These are phyloP conservation scores for Pseudococcus jackbeardsleyi DNA, from an alignment of 2,888 invertebrate species.

Conservation along the genomic window DNA sequence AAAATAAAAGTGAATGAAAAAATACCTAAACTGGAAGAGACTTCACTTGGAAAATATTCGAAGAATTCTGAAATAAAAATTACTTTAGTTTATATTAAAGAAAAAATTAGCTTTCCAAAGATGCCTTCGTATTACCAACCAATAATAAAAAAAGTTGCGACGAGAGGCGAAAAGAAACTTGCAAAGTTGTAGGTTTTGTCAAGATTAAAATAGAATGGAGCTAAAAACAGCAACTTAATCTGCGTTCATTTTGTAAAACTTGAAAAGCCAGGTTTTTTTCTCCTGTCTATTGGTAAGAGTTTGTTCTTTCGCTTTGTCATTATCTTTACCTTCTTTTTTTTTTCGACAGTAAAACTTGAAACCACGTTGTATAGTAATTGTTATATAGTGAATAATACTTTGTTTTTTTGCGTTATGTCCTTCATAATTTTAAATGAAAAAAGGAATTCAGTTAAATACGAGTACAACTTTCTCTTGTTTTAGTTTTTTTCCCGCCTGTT, in stretches of 20 bases:
- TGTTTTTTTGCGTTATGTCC: neutral
- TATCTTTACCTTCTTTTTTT: conserved; percentile 13
- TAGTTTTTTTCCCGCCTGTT: neutral
- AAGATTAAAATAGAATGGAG: conserved; percentile 6
- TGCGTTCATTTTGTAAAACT: conserved; percentile 14
- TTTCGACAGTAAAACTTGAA: neutral
- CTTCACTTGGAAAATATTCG: neutral
- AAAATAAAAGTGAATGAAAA: neutral
- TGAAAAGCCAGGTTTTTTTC: neutral
- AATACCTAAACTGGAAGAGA: neutral
- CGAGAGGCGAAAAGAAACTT: neutral
- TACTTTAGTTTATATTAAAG: neutral
- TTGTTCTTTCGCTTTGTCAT: conserved; percentile 9
- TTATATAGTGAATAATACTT: conserved; percentile 1
- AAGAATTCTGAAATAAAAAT: conserved; percentile 24
- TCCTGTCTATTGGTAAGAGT: conserved; percentile 3
- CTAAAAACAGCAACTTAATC: conserved; percentile 8
- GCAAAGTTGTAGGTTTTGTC: neutral
- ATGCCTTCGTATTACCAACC: conserved; percentile 5
- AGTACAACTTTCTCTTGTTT: neutral
- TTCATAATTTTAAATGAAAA: conserved; percentile 4
- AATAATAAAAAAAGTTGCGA: conserved; percentile 1
- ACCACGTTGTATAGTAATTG: conserved; percentile 1
- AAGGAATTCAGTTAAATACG: neutral
- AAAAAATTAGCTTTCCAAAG: neutral